Evolutionary conservation across 2,888 invertebrate genomes (phyloP).

Genomic region (Thereva unica): DNA sequence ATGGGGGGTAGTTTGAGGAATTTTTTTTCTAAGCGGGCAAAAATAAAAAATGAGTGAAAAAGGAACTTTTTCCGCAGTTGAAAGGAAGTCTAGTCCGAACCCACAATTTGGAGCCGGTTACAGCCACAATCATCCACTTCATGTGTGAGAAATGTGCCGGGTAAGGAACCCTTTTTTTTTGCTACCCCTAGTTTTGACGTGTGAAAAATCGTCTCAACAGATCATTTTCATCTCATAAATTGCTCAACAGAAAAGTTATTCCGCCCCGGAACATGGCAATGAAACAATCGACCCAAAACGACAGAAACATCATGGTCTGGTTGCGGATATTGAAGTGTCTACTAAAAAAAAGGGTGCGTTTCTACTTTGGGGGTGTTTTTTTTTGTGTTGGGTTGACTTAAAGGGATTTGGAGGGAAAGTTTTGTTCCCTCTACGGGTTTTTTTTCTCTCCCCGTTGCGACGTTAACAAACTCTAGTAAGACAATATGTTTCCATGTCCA

Average conservation of each 20-base stretch:
- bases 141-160: conserved; percentile 23
- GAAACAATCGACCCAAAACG: conserved; percentile 19
- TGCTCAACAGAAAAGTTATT: conserved; percentile 20
- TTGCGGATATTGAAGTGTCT: neutral
- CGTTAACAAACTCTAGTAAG: no score
- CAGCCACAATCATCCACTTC: conserved; percentile 25
- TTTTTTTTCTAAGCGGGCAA: neutral
- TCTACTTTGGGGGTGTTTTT: no score
- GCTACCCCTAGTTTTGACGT: conserved; percentile 14
- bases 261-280: conserved; percentile 18
- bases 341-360: no score
- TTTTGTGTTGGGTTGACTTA: no score
- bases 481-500: no score
- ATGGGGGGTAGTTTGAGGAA: neutral
- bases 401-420: no score
- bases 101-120: neutral
- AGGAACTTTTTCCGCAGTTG: neutral
- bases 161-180: conserved; percentile 11
- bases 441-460: no score
- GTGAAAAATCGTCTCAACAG: conserved; percentile 29
- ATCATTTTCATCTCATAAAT: conserved; percentile 28
- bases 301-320: conserved; percentile 18
- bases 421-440: no score
- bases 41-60: conserved; percentile 11
- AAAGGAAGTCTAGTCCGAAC: neutral